Evolutionary conservation across 2,888 invertebrate species (phyloP), one percentile per base, ranked within the genome.

Genomic region (Caradrina kadenii): DNA sequence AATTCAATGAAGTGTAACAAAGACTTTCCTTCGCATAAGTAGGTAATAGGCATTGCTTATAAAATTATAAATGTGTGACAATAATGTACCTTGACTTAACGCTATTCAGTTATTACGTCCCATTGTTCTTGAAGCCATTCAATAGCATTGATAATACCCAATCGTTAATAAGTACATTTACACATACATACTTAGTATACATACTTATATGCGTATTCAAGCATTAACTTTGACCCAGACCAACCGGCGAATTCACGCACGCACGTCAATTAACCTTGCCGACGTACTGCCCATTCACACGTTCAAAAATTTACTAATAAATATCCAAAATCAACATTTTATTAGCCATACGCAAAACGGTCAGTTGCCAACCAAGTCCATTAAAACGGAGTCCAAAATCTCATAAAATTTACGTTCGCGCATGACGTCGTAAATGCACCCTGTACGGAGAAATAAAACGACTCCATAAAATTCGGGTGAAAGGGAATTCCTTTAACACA

Each of bases 331-430:
- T 83, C 79, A 75, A 73, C 68, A 82, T 82, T 88, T 89, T 90
- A 89, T 86, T 83, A 84, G 81, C 79, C 76, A 79, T 79, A 86
- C 89, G 88, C 89, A 89, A 91, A 87, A 88, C 86, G 88, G 88
- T 87, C 90, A 87, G 87, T 87, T 84, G 81, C 84, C 80, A 85
- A 84, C 82, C 80, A 69, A 86, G 76, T 89, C 90, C 86, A 92
- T 93, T 90, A 92, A 92, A 92, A 90, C 86, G 83, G 88, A 87
- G 89, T 89, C 89, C 88, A 83, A 91, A 91, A 90, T 89, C 87
- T 86, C 89, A 91, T 94, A 93, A 94, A 94, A 88, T 93, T 93
- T 93, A 93, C 87, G 90, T 89, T 87, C 88, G 86, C 92, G 87
- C 91, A 90, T 92, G 91, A 89, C 88, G 85, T 89, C 93, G 93